phyloP scores from a whole-genome alignment of 92 coral and sea anemone genomes.

The Isaurus tuberculatus region DNA sequence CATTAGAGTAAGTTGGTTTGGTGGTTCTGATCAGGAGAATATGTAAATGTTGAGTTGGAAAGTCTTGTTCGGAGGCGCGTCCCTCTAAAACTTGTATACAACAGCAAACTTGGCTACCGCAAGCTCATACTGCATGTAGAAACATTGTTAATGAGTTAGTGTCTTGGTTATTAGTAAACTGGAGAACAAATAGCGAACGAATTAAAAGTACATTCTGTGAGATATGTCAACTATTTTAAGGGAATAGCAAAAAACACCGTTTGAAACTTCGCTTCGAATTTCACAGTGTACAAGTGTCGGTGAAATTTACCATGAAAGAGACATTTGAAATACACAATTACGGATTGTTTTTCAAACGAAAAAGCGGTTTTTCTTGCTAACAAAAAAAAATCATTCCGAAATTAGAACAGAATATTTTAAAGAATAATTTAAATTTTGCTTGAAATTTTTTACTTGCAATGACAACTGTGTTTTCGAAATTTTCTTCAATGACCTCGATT shows the following conservation, averaged over 20 bases:
- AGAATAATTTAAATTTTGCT: not conserved
- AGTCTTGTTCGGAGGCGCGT: conserved; percentile 33
- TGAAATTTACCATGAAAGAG: not conserved
- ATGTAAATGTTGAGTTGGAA: not conserved
- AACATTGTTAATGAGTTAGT: not conserved
- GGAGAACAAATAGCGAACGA: too few species aligned
- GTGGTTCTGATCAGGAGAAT: not conserved
- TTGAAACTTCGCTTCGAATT: conserved; percentile 23
- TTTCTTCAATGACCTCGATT: conserved; percentile 5
- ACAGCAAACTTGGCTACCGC: not conserved
- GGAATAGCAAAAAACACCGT: not conserved
- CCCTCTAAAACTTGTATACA: not conserved
- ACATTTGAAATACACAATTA: not conserved
- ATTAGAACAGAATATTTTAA: not conserved
- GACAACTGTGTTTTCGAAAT: not conserved
- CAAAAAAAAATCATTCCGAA: not conserved
- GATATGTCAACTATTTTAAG: not conserved
- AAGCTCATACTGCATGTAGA: not conserved
- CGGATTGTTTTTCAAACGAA: not conserved
- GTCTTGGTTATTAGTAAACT: not conserved
- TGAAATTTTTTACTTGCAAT: too few species aligned
- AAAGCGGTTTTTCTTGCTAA: not conserved
- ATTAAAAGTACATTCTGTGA: too few species aligned
- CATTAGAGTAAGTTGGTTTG: not conserved
- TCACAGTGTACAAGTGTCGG: not conserved